These are phyloP conservation scores for Yponomeuta evonymella DNA, from an alignment of 2,888 invertebrate genomes.

Conservation along the genomic window DNA sequence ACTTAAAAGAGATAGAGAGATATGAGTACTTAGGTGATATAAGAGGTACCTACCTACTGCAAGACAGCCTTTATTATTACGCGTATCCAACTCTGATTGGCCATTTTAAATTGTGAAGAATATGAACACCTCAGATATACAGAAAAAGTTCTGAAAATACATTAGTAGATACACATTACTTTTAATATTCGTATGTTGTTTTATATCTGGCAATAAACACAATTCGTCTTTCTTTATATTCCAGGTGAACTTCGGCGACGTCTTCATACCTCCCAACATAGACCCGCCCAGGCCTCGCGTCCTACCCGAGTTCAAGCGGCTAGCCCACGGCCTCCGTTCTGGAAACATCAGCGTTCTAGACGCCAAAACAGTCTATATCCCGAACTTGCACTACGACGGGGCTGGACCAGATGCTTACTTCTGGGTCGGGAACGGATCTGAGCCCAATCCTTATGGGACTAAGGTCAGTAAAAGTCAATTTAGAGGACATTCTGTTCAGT, in stretches of 20 bases:
- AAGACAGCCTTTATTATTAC: too few relatives aligned
- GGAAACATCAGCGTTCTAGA: constrained; percentile 94
- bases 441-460: constrained; percentile 87
- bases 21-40: too few relatives aligned
- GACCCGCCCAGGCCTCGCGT: constrained; percentile 88
- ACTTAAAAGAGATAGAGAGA: too few relatives aligned
- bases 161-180: too few relatives aligned
- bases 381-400: constrained; percentile 94
- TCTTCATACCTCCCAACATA: constrained; percentile 84
- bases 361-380: constrained; percentile 93
- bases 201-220: too few relatives aligned
- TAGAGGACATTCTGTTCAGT: too few relatives aligned
- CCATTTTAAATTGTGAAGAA: too few relatives aligned
- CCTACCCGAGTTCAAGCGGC: constrained; percentile 88
- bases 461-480: constrained; percentile 70
- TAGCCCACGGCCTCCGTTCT: constrained; percentile 92
- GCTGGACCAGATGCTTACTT: constrained; percentile 95
- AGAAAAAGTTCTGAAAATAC: too few relatives aligned
- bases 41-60: too few relatives aligned
- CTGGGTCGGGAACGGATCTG: constrained; percentile 93
- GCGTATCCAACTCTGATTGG: too few relatives aligned
- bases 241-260: constrained; percentile 93
- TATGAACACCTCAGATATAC: too few relatives aligned
- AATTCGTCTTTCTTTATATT: constrained; percentile 20
- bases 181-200: too few relatives aligned